Evolutionary conservation across 92 coral and sea anemone species (phyloP).

Genomic region (Phenganax subtilis): DNA sequence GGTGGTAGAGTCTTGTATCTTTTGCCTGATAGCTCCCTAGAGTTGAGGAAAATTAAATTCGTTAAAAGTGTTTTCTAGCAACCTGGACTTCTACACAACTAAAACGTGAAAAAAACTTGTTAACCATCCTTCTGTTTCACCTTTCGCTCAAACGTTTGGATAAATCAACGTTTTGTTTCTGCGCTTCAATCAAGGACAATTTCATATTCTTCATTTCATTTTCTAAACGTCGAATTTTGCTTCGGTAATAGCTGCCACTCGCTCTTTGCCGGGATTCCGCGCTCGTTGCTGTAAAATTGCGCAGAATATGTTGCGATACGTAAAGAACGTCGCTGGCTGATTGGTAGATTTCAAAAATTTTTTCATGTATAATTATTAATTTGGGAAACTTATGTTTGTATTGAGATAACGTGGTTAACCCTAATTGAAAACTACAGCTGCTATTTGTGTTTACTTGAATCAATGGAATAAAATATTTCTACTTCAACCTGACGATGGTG

Average conservation of each 20-base stretch:
- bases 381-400: not conserved
- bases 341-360: not conserved
- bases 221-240: slow-evolving; percentile 37
- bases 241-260: slow-evolving; percentile 37
- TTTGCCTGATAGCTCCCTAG: slow-evolving; percentile 32
- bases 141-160: slow-evolving; percentile 31
- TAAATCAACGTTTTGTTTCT: slow-evolving; percentile 31
- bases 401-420: slow-evolving; percentile 5
- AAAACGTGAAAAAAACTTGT: not conserved
- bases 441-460: not conserved
- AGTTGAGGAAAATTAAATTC: not conserved
- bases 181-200: slow-evolving; percentile 32
- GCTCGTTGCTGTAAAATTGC: not conserved
- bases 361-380: not conserved
- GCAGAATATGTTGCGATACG: not conserved
- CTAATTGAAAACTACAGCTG: slow-evolving; percentile 19
- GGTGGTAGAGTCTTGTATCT: slow-evolving; percentile 23
- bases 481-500: slow-evolving; percentile 15
- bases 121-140: slow-evolving; percentile 6
- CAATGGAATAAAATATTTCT: slow-evolving; percentile 1
- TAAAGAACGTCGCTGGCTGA: not conserved
- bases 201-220: slow-evolving; percentile 31
- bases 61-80: not conserved
- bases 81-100: not conserved
- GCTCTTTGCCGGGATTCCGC: slow-evolving; percentile 18